Evolutionary conservation across 1,140 invertebrate genomes (phyloP).

Genomic region (Lerema accius): DNA sequence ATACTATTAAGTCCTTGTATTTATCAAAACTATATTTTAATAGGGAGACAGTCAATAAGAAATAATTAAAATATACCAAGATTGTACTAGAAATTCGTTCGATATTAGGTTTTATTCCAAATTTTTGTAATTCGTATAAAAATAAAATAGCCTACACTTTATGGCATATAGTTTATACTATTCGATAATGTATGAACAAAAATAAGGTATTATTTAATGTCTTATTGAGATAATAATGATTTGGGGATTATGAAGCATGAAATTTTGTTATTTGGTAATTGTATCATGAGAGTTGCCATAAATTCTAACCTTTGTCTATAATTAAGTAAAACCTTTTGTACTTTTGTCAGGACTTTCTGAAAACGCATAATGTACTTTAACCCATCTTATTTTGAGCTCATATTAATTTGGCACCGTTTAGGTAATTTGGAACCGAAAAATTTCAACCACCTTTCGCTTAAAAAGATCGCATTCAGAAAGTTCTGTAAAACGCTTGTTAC

Average conservation of each 20-base stretch:
- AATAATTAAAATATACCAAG: slow-evolving; percentile 8
- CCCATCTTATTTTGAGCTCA: too few relatives aligned
- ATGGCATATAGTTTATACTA: too few relatives aligned
- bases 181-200: slow-evolving; percentile 5
- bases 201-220: too few relatives aligned
- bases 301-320: too few relatives aligned
- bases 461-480: neutral
- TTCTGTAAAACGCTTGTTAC: neutral
- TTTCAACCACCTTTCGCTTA: neutral
- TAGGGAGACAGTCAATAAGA: slow-evolving; percentile 20
- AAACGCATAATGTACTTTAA: too few relatives aligned
- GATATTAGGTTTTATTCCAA: slow-evolving; percentile 53
- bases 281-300: neutral
- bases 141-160: too few relatives aligned
- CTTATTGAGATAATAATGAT: too few relatives aligned
- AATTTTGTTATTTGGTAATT: too few relatives aligned
- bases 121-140: too few relatives aligned
- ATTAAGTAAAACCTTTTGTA: too few relatives aligned
- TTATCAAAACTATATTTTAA: slow-evolving; percentile 28
- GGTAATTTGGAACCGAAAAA: neutral
- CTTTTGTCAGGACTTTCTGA: slow-evolving; percentile 8
- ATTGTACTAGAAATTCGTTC: slow-evolving; percentile 48
- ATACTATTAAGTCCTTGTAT: neutral
- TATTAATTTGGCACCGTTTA: slow-evolving; percentile 18
- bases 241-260: too few relatives aligned